A percentile compares a stretch with the other conserved stretches of the same genome.
phyloP scores from a whole-genome alignment of 2,113 vertebrate species.

The Pseudorasbora parva region DNA sequence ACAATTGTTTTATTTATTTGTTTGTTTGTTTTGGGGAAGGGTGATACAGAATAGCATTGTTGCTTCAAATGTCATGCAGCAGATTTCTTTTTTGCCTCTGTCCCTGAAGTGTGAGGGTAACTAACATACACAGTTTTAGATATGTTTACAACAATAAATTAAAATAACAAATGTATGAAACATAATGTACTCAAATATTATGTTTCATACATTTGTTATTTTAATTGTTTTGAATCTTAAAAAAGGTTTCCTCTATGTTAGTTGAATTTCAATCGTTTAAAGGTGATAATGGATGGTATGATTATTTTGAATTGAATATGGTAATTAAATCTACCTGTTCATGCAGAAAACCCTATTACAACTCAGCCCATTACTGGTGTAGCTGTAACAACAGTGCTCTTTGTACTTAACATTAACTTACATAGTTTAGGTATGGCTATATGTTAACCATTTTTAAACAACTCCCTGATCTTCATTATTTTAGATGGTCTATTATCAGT shows the following conservation, averaged over 20 bases:
- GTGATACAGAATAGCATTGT: not conserved
- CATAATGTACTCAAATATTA: no score
- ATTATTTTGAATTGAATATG: not conserved
- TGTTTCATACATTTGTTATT: not conserved
- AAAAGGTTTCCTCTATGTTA: not conserved
- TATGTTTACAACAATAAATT: not conserved
- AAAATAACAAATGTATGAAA: no score
- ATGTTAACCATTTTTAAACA: not conserved
- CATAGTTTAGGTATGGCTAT: not conserved
- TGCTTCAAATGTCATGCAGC: not conserved
- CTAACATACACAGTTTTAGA: not conserved
- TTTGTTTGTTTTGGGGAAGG: not conserved
- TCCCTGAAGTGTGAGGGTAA: not conserved
- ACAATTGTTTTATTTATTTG: not conserved
- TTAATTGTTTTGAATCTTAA: not conserved
- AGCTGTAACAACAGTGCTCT: not conserved
- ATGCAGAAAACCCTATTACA: not conserved
- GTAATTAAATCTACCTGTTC: not conserved
- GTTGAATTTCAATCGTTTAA: not conserved
- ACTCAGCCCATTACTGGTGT: not conserved
- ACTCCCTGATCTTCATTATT: not conserved
- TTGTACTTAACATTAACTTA: not conserved
- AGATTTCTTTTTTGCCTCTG: not conserved
- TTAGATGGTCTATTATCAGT: no score
- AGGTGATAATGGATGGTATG: not conserved